Evolutionary conservation across 2,888 invertebrate species (phyloP), one percentile per base, ranked within the genome.

Genomic region (Tortrix viridana): DNA sequence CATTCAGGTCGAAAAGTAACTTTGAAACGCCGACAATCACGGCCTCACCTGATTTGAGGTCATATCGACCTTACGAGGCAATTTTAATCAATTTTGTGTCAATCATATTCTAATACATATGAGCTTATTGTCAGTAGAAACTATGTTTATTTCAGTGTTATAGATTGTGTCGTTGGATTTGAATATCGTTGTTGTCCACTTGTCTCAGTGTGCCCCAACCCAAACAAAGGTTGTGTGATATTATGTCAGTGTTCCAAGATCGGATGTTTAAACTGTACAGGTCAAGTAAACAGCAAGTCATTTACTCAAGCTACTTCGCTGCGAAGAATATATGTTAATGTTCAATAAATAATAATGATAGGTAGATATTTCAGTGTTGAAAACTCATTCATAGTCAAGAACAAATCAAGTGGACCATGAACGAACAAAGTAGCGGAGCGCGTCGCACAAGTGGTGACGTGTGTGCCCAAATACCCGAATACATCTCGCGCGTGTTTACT

Each of bases 121-220:
- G 61, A 61, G 61, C 61, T 61, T 61, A 61, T 61, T 56, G 61
- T 61, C 37, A 49, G 49, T 61, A 56, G 60, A 3, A n/a, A 46
- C 46, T n/a, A 3, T 53, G 43, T 55, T 61, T 41, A 26, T 55
- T 61, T 61, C 47, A 20, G 22, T 55, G 61, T 61, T 32, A 55
- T 49, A 55, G 41, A 49, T 43, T 44, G 22, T 32, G 16, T 38
- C 49, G 22, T 44, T 23, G 55, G 43, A 43, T n/a, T 43, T 43
- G 50, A 44, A 44, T 61, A 50, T 57, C 38, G 43, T 43, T 50
- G 61, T 56, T 55, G 56, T 56, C 38, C 22, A 32, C 5, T 52
- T 55, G 14, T 48, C n/a, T 55, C 19, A 50, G 14, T 46, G 61
- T 46, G 18, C 41, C 44, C 50, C 37, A n/a, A 5, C 49, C 41